Evolutionary conservation across 2,113 vertebrate species (phyloP).

Genomic region (Erinaceus europaeus): DNA sequence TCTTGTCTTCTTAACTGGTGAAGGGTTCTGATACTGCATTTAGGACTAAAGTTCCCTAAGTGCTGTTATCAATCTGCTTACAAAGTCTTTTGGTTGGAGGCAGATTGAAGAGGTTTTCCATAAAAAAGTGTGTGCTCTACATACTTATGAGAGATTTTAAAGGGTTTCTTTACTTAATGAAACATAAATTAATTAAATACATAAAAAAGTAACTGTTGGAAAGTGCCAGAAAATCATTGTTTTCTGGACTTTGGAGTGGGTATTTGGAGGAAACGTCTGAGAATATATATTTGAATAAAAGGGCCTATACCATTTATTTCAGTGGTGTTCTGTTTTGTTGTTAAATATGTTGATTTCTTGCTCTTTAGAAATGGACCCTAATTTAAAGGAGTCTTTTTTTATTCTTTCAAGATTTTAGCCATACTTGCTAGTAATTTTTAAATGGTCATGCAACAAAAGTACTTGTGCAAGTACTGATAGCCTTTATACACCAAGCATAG

Average conservation of each 20-base stretch:
- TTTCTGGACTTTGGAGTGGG: conserved; percentile 12
- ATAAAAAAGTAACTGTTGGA: conserved; percentile 34
- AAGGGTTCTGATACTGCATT: conserved; percentile 68
- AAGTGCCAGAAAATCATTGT: conserved; percentile 4
- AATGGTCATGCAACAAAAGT: conserved; percentile 42
- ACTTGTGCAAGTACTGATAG: conserved; percentile 49
- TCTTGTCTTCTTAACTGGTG: conserved; percentile 64
- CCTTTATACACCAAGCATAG: conserved; percentile 6
- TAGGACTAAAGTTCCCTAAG: conserved; percentile 81
- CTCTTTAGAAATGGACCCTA: conserved; percentile 5
- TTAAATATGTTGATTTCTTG: conserved; percentile 22
- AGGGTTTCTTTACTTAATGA: conserved; percentile 47
- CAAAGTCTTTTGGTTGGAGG: conserved; percentile 83
- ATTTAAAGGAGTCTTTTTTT: conserved; percentile 51
- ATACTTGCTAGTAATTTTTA: conserved; percentile 53
- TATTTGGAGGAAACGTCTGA: conserved; percentile 45
- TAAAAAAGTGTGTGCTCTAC: conserved; percentile 19
- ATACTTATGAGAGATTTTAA: conserved; percentile 37
- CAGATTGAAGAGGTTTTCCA: conserved; percentile 44
- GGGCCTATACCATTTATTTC: not conserved
- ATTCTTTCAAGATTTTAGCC: conserved; percentile 37
- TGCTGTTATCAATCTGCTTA: conserved; percentile 82
- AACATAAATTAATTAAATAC: conserved; percentile 29
- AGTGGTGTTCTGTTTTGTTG: conserved; percentile 15
- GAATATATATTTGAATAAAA: conserved; percentile 46